Evolutionary conservation across 2,888 invertebrate genomes (phyloP).

Genomic region (Pachymerium ferrugineum): DNA sequence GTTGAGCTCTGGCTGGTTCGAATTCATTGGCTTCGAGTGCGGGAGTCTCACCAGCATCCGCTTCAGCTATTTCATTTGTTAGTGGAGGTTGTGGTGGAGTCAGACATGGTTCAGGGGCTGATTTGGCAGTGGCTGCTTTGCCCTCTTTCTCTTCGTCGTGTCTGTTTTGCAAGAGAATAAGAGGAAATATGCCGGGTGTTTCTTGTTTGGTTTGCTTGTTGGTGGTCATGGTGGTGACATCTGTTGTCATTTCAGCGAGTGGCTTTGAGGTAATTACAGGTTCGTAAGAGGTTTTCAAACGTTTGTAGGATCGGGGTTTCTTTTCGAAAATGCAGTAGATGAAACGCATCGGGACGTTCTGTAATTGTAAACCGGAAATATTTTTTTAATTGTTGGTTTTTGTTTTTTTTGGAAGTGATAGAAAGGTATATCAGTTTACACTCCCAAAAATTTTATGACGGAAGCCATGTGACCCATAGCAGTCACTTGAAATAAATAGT

Average conservation of each 20-base stretch:
- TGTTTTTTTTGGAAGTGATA: too few species aligned
- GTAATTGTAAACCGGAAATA: too few species aligned
- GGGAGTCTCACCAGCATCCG: background rate
- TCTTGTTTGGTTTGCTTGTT: background rate
- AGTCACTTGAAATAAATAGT: too few species aligned
- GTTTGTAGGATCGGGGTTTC: conserved; percentile 27
- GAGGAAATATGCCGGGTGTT: background rate
- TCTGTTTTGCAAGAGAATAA: background rate
- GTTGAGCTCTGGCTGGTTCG: background rate
- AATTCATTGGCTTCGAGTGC: background rate
- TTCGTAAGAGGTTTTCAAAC: conserved; percentile 23
- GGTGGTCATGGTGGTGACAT: too few species aligned
- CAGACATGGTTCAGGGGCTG: background rate
- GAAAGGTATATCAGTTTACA: too few species aligned
- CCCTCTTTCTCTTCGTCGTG: background rate
- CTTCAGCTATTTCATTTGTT: conserved; percentile 11
- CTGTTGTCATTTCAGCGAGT: background rate
- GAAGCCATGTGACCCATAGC: too few species aligned
- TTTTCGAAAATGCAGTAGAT: conserved; percentile 27
- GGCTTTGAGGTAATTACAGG: background rate
- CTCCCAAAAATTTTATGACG: too few species aligned
- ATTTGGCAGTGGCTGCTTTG: background rate
- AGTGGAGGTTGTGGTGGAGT: conserved; percentile 19
- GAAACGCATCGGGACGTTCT: conserved; percentile 33
- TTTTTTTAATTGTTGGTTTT: too few species aligned